Base-by-base conservation (phyloP, 2,888 invertebrate species). In the Mythimna pallens region DNA sequence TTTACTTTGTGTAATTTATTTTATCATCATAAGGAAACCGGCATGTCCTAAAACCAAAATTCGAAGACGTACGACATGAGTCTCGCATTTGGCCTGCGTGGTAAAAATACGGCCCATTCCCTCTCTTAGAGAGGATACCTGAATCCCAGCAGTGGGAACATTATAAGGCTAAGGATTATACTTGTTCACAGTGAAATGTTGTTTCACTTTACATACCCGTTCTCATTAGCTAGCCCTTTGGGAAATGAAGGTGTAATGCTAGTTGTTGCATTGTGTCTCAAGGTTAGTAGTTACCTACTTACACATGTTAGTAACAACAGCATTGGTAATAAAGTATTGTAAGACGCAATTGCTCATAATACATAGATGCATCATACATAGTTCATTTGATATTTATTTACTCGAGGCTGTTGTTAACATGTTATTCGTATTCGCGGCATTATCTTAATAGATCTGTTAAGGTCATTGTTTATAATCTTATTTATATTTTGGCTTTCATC, bases 301-400 rank as follows among this genome's bases (percentile, higher is more conserved):
- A 36, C 9, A 3, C 7, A 30, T 50, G 59, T 50, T 40, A 25
- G 22, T 67, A 61, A 77, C 30, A 81, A 71, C 58, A 76, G 64
- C 61, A 65, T 65, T 36, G 9, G 40, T 40, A 36, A 70, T 61
- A 70, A 76, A 81, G 30, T 36, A 61, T 67, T 54, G 36, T 64
- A 30, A 57, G 62, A 36, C 59, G 47, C 66, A 36, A 65, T 71
- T 67, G 58, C 63, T 63, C 40, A n/a, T 59, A 55, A 34, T 40
- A 50, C 10, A 50, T 20, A 47, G 8, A 65, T 57, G 30, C 52
- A 69, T n/a, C n/a, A n/a, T n/a, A n/a, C n/a, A 57, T 67, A 52
- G 52, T 65, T n/a, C 22, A 67, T 76, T 65, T 50, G 36, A 55
- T 64, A 68, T 65, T 75, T 52, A 67, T 66, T 43, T 64, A 17